phyloP scores from a whole-genome alignment of 2,797 vertebrate species.

The Paedocypris micromegethes region DNA sequence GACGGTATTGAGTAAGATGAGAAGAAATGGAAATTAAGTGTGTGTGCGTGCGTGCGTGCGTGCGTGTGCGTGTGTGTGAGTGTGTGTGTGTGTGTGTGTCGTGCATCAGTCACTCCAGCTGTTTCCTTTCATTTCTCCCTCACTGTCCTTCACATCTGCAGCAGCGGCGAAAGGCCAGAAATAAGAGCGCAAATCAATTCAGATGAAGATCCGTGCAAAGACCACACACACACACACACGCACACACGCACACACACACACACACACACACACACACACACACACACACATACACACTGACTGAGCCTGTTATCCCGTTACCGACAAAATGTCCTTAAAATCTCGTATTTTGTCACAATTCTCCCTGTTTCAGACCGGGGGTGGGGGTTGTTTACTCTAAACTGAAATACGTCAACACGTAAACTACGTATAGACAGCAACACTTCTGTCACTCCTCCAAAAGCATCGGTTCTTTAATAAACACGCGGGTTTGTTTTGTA shows the following conservation, averaged over 20 bases:
- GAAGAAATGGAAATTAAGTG: no score
- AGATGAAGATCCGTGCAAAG: constrained; percentile 10
- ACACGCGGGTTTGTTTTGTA: no score
- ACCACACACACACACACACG: no score
- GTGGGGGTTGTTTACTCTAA: constrained; percentile 21
- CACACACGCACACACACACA: no score
- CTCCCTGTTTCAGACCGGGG: constrained; percentile 24
- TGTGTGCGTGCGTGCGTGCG: not conserved
- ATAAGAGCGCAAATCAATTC: constrained; percentile 32
- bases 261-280: not conserved
- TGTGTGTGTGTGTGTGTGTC: not conserved
- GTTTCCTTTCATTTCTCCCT: constrained; percentile 21
- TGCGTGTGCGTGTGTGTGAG: constrained; percentile 7
- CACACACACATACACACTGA: constrained; percentile 14
- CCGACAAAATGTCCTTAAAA: constrained; percentile 15
- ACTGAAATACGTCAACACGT: not conserved
- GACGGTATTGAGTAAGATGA: not conserved
- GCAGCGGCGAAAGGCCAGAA: constrained; percentile 20
- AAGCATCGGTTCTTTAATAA: no score
- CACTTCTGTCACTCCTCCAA: no score
- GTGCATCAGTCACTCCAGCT: constrained; percentile 5
- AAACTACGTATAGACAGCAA: no score
- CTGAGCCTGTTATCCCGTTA: constrained; percentile 12
- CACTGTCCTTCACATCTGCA: constrained; percentile 10
- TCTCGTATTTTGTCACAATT: constrained; percentile 6